Evolutionary conservation across 1,140 invertebrate species (phyloP).

Genomic region (Steinernema feltiae): DNA sequence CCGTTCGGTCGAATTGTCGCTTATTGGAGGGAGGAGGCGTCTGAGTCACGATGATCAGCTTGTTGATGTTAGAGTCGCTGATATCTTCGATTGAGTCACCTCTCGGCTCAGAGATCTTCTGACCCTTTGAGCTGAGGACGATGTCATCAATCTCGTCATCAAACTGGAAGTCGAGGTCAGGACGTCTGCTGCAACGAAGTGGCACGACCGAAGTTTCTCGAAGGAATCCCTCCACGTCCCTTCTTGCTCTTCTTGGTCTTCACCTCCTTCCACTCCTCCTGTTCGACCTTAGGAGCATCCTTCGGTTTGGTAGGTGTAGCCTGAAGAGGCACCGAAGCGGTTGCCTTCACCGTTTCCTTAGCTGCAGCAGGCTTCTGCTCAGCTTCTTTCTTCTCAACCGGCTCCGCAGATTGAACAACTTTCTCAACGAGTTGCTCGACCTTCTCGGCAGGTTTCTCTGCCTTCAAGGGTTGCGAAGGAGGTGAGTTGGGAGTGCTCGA

Average conservation of each 20-base stretch:
- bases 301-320: conserved; percentile 11
- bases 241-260: conserved; percentile 48
- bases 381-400: conserved; percentile 17
- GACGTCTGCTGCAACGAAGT: conserved; percentile 16
- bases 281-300: background rate
- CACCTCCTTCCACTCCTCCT: conserved; percentile 42
- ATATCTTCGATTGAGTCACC: conserved; percentile 77
- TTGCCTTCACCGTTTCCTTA: conserved; percentile 15
- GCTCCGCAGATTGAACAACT: background rate
- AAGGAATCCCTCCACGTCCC: background rate
- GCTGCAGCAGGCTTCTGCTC: conserved; percentile 13
- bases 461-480: background rate
- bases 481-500: conserved; percentile 6
- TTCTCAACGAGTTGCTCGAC: background rate
- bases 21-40: conserved; percentile 61
- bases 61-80: conserved; percentile 83
- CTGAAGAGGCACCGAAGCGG: background rate
- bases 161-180: conserved; percentile 90
- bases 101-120: background rate
- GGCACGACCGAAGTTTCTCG: conserved; percentile 10
- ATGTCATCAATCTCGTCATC: conserved; percentile 71
- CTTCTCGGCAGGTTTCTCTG: background rate
- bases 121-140: conserved; percentile 63
- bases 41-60: conserved; percentile 91
- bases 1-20: conserved; percentile 72